Conservation (phyloP, 2,113 vertebrate genomes). For the Ameiurus melas region DNA sequence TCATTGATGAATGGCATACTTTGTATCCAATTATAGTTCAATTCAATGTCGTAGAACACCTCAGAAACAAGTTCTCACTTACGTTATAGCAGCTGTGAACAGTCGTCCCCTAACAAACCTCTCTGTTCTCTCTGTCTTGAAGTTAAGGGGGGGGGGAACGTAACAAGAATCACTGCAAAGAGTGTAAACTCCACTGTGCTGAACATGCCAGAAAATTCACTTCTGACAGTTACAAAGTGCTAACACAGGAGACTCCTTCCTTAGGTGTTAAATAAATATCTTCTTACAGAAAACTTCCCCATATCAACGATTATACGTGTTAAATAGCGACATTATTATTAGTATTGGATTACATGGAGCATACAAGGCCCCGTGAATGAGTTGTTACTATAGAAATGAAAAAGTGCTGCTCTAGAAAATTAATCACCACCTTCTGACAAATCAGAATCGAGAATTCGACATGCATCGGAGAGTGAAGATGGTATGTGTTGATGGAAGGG, state of each 20-base stretch:
- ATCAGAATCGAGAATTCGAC: neutral
- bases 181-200: neutral
- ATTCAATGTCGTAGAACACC: neutral
- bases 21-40: neutral
- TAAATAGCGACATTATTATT: neutral
- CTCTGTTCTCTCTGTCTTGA: no score
- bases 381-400: neutral
- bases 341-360: neutral
- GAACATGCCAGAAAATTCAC: neutral
- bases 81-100: neutral
- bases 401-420: neutral
- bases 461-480: neutral
- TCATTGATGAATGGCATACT: neutral
- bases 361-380: neutral
- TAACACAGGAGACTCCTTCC: neutral
- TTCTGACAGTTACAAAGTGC: neutral
- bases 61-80: neutral
- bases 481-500: slow-evolving; percentile 27
- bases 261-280: no score
- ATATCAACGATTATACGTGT: neutral
- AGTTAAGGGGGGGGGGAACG: no score
- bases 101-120: no score
- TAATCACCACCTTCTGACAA: neutral
- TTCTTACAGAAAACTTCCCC: neutral
- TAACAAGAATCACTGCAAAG: no score